These are phyloP conservation scores for Aphidius colemani DNA, from an alignment of 2,888 invertebrate genomes.

Conservation along the genomic window DNA sequence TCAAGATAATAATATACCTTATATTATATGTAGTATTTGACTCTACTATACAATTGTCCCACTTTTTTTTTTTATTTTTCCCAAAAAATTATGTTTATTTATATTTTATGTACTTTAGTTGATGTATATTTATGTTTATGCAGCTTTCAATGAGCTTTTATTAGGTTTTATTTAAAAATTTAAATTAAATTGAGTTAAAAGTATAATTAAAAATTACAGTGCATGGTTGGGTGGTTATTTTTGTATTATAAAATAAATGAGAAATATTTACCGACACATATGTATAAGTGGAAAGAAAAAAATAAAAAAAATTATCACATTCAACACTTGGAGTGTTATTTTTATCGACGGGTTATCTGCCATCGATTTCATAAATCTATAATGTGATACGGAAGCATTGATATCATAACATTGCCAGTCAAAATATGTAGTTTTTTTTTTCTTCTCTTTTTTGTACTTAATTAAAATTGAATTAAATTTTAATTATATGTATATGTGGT, in stretches of 20 bases:
- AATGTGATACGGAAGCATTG: slow-evolving; percentile 20
- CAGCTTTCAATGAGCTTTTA: too few species aligned
- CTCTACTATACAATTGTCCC: too few species aligned
- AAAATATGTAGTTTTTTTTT: slow-evolving; percentile 15
- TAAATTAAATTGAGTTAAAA: too few species aligned
- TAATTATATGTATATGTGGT: background rate
- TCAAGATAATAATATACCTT: background rate
- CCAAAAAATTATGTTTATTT: background rate
- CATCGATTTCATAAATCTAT: slow-evolving; percentile 22
- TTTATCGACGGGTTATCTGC: slow-evolving; percentile 25
- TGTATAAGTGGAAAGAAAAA: background rate
- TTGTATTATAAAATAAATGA: background rate
- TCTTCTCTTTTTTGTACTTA: background rate
- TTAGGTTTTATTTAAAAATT: too few species aligned
- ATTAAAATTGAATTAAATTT: background rate
- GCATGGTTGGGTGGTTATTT: too few species aligned
- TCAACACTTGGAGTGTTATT: slow-evolving; percentile 1
- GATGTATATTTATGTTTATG: too few species aligned
- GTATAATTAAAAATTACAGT: too few species aligned
- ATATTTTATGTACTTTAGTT: background rate
- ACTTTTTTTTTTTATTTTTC: background rate
- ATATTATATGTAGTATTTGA: too few species aligned
- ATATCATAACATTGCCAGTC: slow-evolving; percentile 20
- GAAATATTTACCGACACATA: background rate
- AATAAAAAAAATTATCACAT: slow-evolving; percentile 14